These are phyloP conservation scores for Megalops atlanticus DNA, from an alignment of 2,113 vertebrate species.

Conservation along the genomic window DNA sequence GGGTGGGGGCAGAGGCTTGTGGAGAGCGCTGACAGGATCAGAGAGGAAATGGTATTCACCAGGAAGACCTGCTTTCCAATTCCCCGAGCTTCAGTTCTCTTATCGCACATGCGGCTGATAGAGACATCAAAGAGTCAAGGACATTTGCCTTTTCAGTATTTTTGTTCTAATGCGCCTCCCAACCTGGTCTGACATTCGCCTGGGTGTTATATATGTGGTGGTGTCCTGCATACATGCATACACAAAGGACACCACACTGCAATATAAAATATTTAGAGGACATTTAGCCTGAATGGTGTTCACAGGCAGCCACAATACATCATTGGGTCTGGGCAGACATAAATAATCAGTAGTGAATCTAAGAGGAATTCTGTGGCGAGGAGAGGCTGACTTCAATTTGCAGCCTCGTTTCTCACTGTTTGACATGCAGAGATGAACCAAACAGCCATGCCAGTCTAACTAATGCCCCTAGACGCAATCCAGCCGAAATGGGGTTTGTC, in stretches of 20 bases:
- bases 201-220: not conserved
- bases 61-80: too few relatives aligned
- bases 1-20: too few relatives aligned
- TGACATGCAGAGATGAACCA: not conserved
- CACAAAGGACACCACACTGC: not conserved
- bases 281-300: not conserved
- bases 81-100: too few relatives aligned
- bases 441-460: not conserved
- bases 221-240: not conserved
- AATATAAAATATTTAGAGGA: not conserved
- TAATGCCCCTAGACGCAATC: too few relatives aligned
- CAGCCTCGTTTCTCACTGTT: not conserved
- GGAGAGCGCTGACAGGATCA: too few relatives aligned
- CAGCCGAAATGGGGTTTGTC: too few relatives aligned
- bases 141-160: not conserved
- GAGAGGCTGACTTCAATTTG: not conserved
- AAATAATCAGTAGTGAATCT: not conserved
- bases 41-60: too few relatives aligned
- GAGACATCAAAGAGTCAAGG: not conserved
- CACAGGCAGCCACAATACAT: not conserved
- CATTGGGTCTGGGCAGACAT: not conserved
- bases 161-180: not conserved
- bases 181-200: constrained; percentile 8
- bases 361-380: not conserved
- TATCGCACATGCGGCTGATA: not conserved